Percentiles rank a stretch among this genome's conserved stretches.
These are phyloP conservation scores for Sigmodon hispidus DNA, from an alignment of 2,113 vertebrate genomes.

Conservation along the genomic window DNA sequence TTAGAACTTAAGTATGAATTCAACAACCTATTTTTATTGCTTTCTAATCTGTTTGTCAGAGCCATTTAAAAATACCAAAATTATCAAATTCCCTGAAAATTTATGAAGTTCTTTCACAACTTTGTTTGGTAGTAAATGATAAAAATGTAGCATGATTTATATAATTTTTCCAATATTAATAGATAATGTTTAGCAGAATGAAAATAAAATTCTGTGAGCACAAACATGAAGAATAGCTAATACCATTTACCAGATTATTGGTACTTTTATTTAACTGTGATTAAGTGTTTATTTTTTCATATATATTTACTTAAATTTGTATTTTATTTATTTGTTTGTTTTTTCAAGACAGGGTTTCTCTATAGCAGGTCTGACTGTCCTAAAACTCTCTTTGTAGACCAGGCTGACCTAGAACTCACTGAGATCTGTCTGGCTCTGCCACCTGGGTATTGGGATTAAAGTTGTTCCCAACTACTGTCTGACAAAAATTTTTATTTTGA, in stretches of 20 bases:
- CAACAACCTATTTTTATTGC: not conserved
- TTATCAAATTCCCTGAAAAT: conserved; percentile 10
- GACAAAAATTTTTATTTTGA: not conserved
- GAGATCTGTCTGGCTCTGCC: not conserved
- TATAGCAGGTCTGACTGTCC: not conserved
- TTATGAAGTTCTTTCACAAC: not conserved
- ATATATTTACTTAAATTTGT: not conserved
- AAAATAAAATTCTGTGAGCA: not conserved
- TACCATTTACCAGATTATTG: not conserved
- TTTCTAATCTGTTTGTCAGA: not conserved
- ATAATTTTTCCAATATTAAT: not conserved
- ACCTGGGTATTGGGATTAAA: not conserved
- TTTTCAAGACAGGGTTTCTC: not conserved
- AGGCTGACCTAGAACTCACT: not conserved
- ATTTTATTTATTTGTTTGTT: not conserved
- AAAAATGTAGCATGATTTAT: not conserved
- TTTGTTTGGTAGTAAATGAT: not conserved
- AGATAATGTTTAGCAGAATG: not conserved
- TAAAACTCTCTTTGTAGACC: not conserved
- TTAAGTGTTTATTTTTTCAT: not conserved
- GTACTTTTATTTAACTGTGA: not conserved
- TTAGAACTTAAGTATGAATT: not conserved
- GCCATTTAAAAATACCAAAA: not conserved
- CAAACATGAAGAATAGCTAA: not conserved
- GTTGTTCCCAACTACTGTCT: no score